Conservation (phyloP, 1,140 invertebrate species). For the Drosophila equinoxialis region DNA sequence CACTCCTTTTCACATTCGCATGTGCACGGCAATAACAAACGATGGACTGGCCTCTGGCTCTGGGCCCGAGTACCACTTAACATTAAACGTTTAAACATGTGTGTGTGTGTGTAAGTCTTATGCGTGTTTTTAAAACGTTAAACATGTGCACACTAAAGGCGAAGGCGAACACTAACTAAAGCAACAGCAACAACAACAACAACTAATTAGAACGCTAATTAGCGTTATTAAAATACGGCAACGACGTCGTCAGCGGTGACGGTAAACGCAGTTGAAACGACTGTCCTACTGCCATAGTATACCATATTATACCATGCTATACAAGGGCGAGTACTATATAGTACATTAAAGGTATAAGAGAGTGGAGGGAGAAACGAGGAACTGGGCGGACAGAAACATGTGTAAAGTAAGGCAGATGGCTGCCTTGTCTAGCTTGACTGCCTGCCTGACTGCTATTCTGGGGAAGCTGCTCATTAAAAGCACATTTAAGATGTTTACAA, state of each 20-base stretch:
- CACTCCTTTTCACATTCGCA: conserved; percentile 40
- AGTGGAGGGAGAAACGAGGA: not conserved
- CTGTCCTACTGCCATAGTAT: conserved; percentile 17
- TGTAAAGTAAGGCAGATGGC: conserved; percentile 42
- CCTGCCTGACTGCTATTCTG: conserved; percentile 38
- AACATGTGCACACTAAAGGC: conserved; percentile 40
- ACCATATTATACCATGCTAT: not conserved
- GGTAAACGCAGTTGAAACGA: conserved; percentile 35
- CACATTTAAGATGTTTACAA: conserved; percentile 82
- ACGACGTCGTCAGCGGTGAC: conserved; percentile 34
- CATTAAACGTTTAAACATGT: conserved; percentile 47
- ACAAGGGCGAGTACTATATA: not conserved
- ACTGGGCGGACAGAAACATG: conserved; percentile 8
- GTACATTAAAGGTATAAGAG: not conserved
- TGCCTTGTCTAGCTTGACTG: conserved; percentile 22
- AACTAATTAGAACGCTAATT: conserved; percentile 79
- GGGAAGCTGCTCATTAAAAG: conserved; percentile 77
- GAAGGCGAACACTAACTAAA: conserved; percentile 46
- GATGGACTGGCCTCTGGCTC: conserved; percentile 27
- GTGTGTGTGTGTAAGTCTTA: conserved; percentile 16
- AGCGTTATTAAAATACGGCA: conserved; percentile 78
- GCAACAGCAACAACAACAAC: conserved; percentile 60
- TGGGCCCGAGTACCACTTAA: conserved; percentile 37
- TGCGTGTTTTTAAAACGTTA: conserved; percentile 68
- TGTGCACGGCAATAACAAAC: conserved; percentile 27